Conservation (phyloP, 2,797 vertebrate genomes). For the Onychomys leucogaster region DNA sequence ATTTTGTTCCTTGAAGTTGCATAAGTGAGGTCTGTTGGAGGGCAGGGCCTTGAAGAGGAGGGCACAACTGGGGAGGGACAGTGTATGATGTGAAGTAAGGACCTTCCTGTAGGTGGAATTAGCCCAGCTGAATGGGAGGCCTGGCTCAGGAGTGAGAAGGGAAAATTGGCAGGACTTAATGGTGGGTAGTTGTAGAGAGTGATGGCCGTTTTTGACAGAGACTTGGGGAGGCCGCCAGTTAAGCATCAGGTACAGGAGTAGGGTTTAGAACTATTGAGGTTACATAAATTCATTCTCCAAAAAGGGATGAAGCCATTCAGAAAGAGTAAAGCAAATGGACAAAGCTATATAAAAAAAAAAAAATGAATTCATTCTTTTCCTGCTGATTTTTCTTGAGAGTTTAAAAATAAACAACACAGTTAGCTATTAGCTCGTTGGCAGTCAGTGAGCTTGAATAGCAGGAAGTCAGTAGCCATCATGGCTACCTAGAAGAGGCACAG, state of each 20-base stretch:
- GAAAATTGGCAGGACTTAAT: fast-evolving
- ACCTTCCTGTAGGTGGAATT: neutral
- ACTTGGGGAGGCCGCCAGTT: neutral
- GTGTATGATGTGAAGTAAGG: neutral
- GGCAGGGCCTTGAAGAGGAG: neutral
- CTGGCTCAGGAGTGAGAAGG: neutral
- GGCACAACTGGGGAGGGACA: neutral
- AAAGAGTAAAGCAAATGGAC: neutral
- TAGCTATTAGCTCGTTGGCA: neutral
- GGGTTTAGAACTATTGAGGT: neutral
- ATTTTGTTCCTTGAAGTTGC: neutral
- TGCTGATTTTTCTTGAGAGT: neutral
- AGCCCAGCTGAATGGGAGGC: neutral
- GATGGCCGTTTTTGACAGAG: neutral
- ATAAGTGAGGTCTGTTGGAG: fast-evolving
- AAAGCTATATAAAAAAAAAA: neutral
- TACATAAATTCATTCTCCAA: neutral
- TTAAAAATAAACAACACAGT: neutral
- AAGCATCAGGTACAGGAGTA: neutral
- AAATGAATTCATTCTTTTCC: slow-evolving; percentile 14
- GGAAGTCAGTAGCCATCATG: neutral
- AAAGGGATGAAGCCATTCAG: neutral
- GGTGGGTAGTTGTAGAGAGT: neutral
- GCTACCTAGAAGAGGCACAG: neutral
- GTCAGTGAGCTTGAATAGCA: neutral